phyloP scores from a whole-genome alignment of 2,888 invertebrate species.

The Silvanus unidentatus region DNA sequence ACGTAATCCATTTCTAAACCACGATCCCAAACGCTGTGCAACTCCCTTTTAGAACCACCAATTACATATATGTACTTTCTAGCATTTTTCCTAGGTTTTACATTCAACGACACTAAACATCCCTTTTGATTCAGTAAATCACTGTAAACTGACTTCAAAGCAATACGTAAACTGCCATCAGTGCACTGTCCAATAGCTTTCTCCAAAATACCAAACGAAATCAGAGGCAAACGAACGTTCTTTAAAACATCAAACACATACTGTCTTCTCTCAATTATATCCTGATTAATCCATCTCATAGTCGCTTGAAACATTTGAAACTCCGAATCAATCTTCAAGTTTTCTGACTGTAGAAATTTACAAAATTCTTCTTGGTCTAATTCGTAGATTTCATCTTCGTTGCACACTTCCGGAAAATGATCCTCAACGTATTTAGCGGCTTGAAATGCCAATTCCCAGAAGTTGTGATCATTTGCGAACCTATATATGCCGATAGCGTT shows the following conservation, averaged over 20 bases:
- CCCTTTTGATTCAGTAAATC: slow-evolving; percentile 73
- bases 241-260: slow-evolving; percentile 82
- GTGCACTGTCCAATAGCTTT: slow-evolving; percentile 69
- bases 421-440: slow-evolving; percentile 77
- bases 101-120: slow-evolving; percentile 68
- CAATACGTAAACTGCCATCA: slow-evolving; percentile 62
- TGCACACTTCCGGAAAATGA: slow-evolving; percentile 74
- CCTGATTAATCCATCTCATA: slow-evolving; percentile 80
- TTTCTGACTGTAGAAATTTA: slow-evolving; percentile 76
- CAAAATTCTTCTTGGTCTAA: slow-evolving; percentile 72
- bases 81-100: slow-evolving; percentile 76
- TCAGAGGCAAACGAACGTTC: slow-evolving; percentile 75
- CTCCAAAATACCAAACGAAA: slow-evolving; percentile 69
- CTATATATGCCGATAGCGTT: slow-evolving; percentile 85
- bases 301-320: slow-evolving; percentile 85
- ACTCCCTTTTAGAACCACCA: slow-evolving; percentile 81
- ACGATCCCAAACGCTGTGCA: slow-evolving; percentile 63
- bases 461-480: slow-evolving; percentile 86
- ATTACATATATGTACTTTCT: slow-evolving; percentile 83
- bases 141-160: slow-evolving; percentile 70
- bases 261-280: slow-evolving; percentile 68
- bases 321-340: slow-evolving; percentile 82
- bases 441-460: slow-evolving; percentile 67
- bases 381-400: slow-evolving; percentile 81
- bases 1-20: slow-evolving; percentile 74